Evolutionary conservation across 2,113 vertebrate species (phyloP), one percentile per base, ranked within the genome.

Genomic region (Anarrhichthys ocellatus): DNA sequence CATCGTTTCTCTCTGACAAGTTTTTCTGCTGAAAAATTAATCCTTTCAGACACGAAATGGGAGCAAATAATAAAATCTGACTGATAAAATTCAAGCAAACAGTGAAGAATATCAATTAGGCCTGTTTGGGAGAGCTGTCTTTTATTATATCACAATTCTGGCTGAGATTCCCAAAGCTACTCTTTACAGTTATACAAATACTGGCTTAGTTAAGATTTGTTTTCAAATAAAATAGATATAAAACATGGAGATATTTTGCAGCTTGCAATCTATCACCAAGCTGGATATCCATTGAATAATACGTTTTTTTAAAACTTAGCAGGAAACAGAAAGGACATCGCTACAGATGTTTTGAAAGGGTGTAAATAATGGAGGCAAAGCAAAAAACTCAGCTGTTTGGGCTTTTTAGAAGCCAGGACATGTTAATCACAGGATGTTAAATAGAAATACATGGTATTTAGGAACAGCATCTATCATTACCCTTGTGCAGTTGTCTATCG

Each of bases 31-130:
- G 36, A 78, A 66, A 44, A 74, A 34, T 18, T 9, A 34, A 24
- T 80, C 63, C 36, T 74, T 76, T 65, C 9, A 72, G 48, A 56
- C 52, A 29, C 1, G 52, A 34, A 81, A 73, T 42, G 65, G 38
- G 66, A 73, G 64, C 69, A 77, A 42, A 80, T 69, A 18, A 82
- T 78, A 10, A 56, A 83, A 72, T 83, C 22, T 72, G 75, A 69
- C 65, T 87, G 73, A 81, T 64, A 75, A 84, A 82, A 64, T 76
- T 77, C 36, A 40, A 48, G 58, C 58, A 80, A 83, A 78, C 67
- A 76, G 34, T 42, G 59, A 36, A 38, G 20, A 77, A 42, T 27
- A 61, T 80, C 32, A 48, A 22, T 74, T 54, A 22, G n/a, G 50
- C 7, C n/a, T 38, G 27, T 65, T 67, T 58, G 24, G 36, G 50